Conservation (phyloP, 1,140 invertebrate genomes). For the Sminthurinus signatus region DNA sequence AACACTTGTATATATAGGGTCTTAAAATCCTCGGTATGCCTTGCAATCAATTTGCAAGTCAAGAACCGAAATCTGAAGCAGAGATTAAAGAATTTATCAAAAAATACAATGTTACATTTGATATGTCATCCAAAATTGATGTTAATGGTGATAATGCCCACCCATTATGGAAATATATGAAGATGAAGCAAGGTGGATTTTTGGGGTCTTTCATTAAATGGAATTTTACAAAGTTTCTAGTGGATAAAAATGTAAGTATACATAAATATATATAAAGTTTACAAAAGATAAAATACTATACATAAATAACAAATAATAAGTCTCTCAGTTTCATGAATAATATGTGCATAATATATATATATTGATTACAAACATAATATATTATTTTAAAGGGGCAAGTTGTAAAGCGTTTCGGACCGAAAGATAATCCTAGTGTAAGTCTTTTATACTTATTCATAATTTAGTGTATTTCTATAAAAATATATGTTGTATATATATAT, state of each 20-base stretch:
- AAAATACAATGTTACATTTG: slow-evolving; percentile 63
- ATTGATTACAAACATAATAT: not conserved
- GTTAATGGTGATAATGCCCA: slow-evolving; percentile 80
- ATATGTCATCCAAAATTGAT: slow-evolving; percentile 71
- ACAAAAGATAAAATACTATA: not conserved
- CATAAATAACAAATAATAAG: too few species aligned
- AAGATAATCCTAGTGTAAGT: slow-evolving; percentile 12
- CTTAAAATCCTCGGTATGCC: slow-evolving; percentile 80
- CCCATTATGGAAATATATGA: slow-evolving; percentile 80
- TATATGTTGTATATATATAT: too few species aligned
- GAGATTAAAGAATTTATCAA: slow-evolving; percentile 68
- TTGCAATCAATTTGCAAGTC: slow-evolving; percentile 78
- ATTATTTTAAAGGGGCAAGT: too few species aligned
- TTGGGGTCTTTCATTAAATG: slow-evolving; percentile 81
- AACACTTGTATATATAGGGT: too few species aligned
- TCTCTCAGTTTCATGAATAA: too few species aligned
- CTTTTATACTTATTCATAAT: not conserved
- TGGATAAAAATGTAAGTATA: slow-evolving; percentile 60
- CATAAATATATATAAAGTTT: slow-evolving; percentile 17
- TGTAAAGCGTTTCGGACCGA: slow-evolving; percentile 24
- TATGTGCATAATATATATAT: too few species aligned
- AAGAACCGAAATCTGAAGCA: slow-evolving; percentile 65
- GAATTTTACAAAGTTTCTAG: slow-evolving; percentile 95
- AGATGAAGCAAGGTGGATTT: slow-evolving; percentile 70
- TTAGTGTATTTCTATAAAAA: too few species aligned